A percentile compares a stretch with the other conserved stretches of the same genome.
These are phyloP conservation scores for Melanotaenia trifasciata DNA, from an alignment of 2,797 vertebrate species.

Conservation along the genomic window DNA sequence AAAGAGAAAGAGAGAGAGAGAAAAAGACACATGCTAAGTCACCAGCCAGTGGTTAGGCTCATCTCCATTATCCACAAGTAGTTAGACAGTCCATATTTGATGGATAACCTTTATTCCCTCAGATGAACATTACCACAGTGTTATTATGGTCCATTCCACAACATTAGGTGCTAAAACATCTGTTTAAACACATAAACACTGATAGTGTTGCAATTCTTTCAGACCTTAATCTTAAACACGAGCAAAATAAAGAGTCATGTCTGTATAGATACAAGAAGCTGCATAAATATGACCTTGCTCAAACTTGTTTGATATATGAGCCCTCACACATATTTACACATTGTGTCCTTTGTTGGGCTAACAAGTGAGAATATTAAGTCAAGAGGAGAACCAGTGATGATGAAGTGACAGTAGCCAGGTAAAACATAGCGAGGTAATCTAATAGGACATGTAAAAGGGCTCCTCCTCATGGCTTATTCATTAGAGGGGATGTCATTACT, in stretches of 20 bases:
- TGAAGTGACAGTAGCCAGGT: constrained; percentile 73
- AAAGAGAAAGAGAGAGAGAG: constrained; percentile 1
- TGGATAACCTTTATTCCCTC: constrained; percentile 37
- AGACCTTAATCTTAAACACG: constrained; percentile 16
- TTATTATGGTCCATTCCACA: constrained; percentile 17
- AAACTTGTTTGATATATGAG: constrained; percentile 37
- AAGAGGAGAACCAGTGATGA: constrained; percentile 46
- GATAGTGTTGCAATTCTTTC: constrained; percentile 7
- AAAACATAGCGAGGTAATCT: constrained; percentile 74
- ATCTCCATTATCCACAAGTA: constrained; percentile 40
- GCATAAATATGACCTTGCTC: constrained; percentile 22
- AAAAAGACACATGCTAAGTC: constrained; percentile 15
- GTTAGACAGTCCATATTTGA: constrained; percentile 43
- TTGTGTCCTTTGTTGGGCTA: constrained; percentile 44
- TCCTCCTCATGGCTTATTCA: constrained; percentile 84
- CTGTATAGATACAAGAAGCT: constrained; percentile 18
- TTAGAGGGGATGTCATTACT: constrained; percentile 82
- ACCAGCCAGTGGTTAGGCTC: constrained; percentile 25
- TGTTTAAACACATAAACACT: constrained; percentile 7
- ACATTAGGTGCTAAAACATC: constrained; percentile 1
- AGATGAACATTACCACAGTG: constrained; percentile 20
- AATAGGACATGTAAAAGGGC: constrained; percentile 82
- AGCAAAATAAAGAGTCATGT: constrained; percentile 15
- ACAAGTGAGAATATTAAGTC: constrained; percentile 49
- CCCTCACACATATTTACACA: constrained; percentile 45